These are phyloP conservation scores for Aphodius granarius DNA, from an alignment of 2,888 invertebrate species.

Conservation along the genomic window DNA sequence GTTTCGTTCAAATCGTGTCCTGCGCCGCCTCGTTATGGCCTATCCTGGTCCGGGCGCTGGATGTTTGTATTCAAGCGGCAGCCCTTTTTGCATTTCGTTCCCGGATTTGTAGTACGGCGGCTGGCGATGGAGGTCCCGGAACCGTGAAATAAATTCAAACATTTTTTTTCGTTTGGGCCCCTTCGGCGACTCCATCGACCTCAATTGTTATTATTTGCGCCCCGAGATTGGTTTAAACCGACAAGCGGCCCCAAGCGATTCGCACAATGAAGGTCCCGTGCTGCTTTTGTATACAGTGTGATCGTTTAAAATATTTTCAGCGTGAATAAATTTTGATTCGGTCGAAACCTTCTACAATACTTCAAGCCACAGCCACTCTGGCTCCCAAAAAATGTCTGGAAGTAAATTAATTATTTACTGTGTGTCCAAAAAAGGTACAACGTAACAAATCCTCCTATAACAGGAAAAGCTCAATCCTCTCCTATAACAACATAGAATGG, in stretches of 20 bases:
- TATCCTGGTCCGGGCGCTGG: not conserved
- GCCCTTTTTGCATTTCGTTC: slow-evolving; percentile 5
- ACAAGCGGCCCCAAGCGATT: not conserved
- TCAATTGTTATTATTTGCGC: not conserved
- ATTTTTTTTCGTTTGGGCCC: slow-evolving; percentile 4
- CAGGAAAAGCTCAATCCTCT: too few species aligned
- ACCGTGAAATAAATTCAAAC: slow-evolving; percentile 13
- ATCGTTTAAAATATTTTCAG: too few species aligned
- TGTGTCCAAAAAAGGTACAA: too few species aligned
- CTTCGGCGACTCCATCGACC: slow-evolving; percentile 1
- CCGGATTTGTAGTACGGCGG: not conserved
- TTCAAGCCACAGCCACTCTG: too few species aligned
- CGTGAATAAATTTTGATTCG: too few species aligned
- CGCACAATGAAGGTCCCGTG: not conserved
- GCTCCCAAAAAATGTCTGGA: too few species aligned
- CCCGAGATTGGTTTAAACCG: not conserved
- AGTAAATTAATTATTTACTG: too few species aligned
- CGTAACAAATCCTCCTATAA: too few species aligned
- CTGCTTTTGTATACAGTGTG: not conserved
- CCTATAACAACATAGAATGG: not conserved
- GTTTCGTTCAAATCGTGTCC: slow-evolving; percentile 3
- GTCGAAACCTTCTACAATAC: too few species aligned
- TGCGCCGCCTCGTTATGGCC: slow-evolving; percentile 4
- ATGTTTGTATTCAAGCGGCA: not conserved
- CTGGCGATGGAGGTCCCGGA: not conserved